phyloP scores from a whole-genome alignment of 2,888 invertebrate genomes.

The Lordiphosa andalusiaca region DNA sequence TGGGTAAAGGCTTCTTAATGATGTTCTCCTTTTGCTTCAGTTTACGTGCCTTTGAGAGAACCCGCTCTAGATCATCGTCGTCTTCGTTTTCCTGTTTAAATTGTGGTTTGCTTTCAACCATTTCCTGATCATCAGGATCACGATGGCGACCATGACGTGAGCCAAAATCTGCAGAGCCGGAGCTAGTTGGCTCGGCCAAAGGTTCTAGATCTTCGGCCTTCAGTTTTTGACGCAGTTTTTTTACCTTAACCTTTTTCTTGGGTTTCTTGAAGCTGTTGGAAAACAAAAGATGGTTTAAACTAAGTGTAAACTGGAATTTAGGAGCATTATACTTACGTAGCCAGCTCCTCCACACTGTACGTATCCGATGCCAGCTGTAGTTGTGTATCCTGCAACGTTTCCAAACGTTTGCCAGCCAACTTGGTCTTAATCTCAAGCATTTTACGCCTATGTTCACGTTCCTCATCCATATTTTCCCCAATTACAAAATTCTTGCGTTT shows the following conservation, averaged over 20 bases:
- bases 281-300: conserved; percentile 1
- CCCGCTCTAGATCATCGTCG: conserved; percentile 87
- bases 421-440: conserved; percentile 82
- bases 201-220: conserved; percentile 88
- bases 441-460: conserved; percentile 81
- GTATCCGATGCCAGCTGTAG: conserved; percentile 92
- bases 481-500: conserved; percentile 87
- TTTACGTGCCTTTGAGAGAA: conserved; percentile 87
- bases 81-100: conserved; percentile 74
- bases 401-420: conserved; percentile 85
- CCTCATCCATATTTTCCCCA: conserved; percentile 84
- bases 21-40: conserved; percentile 82
- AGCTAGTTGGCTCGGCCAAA: conserved; percentile 64
- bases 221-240: conserved; percentile 85
- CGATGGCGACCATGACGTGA: conserved; percentile 65
- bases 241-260: conserved; percentile 87
- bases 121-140: conserved; percentile 79
- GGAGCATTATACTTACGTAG: conserved; percentile 82
- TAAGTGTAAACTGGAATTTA: not conserved
- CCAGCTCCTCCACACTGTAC: conserved; percentile 90
- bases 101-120: conserved; percentile 81
- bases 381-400: conserved; percentile 86
- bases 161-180: conserved; percentile 71
- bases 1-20: conserved; percentile 71
- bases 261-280: conserved; percentile 88